These are phyloP conservation scores for Pristionchus japonicus DNA, from an alignment of 2,888 invertebrate species.

Conservation along the genomic window DNA sequence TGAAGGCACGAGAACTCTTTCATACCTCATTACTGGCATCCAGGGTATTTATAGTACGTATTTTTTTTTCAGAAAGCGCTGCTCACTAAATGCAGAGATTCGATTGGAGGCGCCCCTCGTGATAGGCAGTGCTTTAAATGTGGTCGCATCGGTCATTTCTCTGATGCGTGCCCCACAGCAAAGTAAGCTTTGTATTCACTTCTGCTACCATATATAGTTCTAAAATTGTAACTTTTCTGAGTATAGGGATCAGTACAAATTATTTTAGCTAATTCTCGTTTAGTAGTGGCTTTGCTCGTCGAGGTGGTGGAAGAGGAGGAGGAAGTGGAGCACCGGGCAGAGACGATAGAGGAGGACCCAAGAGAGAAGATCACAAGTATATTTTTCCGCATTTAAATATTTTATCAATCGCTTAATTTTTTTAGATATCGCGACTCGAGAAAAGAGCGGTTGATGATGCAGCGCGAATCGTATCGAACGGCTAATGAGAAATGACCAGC, in stretches of 20 bases:
- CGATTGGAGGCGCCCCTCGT: constrained; percentile 51
- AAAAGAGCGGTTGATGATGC: neutral
- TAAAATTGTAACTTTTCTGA: neutral
- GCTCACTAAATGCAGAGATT: neutral
- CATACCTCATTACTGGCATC: too few relatives aligned
- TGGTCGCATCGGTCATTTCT: constrained; percentile 54
- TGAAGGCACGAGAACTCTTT: too few relatives aligned
- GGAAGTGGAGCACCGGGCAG: neutral
- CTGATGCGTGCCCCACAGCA: constrained; percentile 52
- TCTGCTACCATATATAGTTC: neutral
- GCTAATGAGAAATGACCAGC: neutral
- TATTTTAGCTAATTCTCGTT: neutral
- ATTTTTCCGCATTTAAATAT: neutral
- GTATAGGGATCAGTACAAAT: neutral
- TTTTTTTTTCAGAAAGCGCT: neutral
- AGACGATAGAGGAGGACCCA: neutral
- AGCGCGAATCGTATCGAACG: neutral
- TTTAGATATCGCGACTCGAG: neutral
- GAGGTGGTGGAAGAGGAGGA: neutral
- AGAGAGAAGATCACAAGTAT: neutral
- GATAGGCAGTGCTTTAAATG: constrained; percentile 55
- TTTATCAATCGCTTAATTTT: neutral
- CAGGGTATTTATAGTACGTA: neutral
- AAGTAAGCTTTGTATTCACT: neutral
- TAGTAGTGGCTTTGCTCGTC: neutral